Base-by-base conservation (phyloP, 2,113 vertebrate genomes). In the Puntigrus tetrazona region DNA sequence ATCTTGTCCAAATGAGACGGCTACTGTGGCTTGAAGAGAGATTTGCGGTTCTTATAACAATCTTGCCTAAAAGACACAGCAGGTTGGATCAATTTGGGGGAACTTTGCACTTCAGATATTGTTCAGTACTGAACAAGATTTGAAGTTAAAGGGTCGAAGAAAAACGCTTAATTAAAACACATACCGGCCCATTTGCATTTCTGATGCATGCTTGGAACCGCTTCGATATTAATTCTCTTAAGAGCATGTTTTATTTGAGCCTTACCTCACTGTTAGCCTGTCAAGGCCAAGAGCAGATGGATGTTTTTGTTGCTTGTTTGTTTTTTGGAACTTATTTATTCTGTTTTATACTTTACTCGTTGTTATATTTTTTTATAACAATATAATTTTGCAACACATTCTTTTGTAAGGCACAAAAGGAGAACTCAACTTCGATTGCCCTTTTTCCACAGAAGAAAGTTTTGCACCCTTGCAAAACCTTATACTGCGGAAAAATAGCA, bases 1-100 rank as follows among this genome's bases (percentile, higher is more conserved):
- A 65, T 43, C 77, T 79, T 43, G 5, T 79, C n/a, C 11, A 79
- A 79, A 79, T 45, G 57, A 79, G 57, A 31, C 20, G 38, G 57
- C 36, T 78, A 38, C 75, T 78, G 75, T 1, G 22, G 52, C 22
- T 70, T 74, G n/a, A 74, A 45, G 38, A 47, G n/a, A 27, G 43
- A 47, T 29, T 34, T 43, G 69, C 1, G 4, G 67, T 10, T 38
- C 36, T 36, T 38, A 41, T 59, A 25, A 78, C 52, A 59, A 18
- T 59, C 13, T 25, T 25, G 6, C 3, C 11, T 78, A 41, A 31
- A 77, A 59, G 36, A 41, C 52, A 16, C 76, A 59, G 76, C 52
- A 41, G 34, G 76, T 4, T 3, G 7, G 50, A 25, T 78, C 76
- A 36, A 18, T 61, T 41, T 78, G 14, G 6, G 13, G 18, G 34